Percentiles rank a stretch among this genome's conserved stretches.
Evolutionary conservation across 1,140 invertebrate species (phyloP).

Genomic region (Apis laboriosa): DNA sequence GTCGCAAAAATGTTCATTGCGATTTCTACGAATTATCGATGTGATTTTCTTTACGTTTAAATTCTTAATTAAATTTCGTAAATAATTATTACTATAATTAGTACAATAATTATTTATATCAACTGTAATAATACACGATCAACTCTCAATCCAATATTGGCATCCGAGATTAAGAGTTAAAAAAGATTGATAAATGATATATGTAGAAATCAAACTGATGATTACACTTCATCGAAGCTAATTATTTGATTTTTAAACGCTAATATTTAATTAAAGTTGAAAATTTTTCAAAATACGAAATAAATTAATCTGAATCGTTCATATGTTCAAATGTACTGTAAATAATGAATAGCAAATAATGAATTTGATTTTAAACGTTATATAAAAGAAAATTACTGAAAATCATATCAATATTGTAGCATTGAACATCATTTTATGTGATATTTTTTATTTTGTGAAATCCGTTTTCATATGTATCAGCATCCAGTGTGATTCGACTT

Average conservation of each 20-base stretch:
- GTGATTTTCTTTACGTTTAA: background rate
- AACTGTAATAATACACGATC: slow-evolving; percentile 30
- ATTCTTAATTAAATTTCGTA: background rate
- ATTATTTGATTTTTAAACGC: too few relatives aligned
- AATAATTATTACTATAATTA: background rate
- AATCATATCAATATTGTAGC: background rate
- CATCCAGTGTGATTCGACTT: background rate
- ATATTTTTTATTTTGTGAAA: too few relatives aligned
- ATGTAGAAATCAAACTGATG: too few relatives aligned
- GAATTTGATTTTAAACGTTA: background rate
- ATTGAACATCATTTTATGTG: too few relatives aligned
- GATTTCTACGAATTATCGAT: background rate
- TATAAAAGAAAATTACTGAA: background rate
- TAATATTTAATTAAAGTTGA: too few relatives aligned
- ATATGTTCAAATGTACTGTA: background rate
- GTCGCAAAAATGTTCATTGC: background rate
- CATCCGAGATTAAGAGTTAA: background rate
- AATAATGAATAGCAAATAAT: too few relatives aligned
- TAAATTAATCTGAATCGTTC: too few relatives aligned
- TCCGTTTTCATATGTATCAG: background rate
- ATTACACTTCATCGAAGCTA: too few relatives aligned
- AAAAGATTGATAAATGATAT: background rate
- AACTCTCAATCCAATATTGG: background rate
- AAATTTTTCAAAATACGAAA: too few relatives aligned
- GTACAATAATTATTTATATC: background rate